Evolutionary conservation across 2,797 vertebrate genomes (phyloP).

Genomic region (Thripadectes ignobilis): DNA sequence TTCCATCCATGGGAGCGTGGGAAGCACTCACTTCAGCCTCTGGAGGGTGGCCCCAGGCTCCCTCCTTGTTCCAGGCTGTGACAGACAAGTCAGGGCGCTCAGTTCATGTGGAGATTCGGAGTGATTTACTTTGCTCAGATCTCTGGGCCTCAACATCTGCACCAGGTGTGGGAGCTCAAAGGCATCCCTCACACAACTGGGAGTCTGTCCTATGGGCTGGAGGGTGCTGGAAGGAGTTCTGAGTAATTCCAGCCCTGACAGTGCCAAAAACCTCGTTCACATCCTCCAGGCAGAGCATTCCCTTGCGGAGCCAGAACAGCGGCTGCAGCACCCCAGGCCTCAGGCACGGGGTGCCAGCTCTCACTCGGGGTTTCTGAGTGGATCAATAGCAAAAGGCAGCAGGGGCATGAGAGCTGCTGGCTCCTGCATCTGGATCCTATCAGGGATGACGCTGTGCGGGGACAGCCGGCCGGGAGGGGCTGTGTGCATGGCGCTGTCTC

Average conservation of each 20-base stretch:
- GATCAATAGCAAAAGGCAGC: fast-evolving
- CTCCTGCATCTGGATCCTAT: conserved; percentile 66
- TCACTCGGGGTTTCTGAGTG: fast-evolving
- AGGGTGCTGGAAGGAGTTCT: conserved; percentile 16
- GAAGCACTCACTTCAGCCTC: neutral
- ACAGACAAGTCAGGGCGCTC: fast-evolving
- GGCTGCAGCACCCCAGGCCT: fast-evolving
- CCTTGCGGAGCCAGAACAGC: neutral
- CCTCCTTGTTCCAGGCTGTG: neutral
- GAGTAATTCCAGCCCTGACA: neutral
- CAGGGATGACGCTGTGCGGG: conserved; percentile 24
- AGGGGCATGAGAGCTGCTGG: neutral
- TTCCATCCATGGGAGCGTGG: fast-evolving
- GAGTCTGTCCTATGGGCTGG: conserved; percentile 5
- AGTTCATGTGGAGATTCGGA: neutral
- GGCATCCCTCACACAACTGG: neutral
- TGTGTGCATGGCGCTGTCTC: neutral
- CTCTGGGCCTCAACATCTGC: neutral
- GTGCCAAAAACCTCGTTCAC: neutral
- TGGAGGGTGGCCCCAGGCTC: neutral
- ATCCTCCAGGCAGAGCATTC: neutral
- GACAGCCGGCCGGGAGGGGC: conserved; percentile 12
- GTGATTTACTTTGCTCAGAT: neutral
- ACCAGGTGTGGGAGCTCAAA: neutral
- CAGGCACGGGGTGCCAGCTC: neutral